Conservation (phyloP, 2,888 invertebrate genomes). For the Diarsia rubi region DNA sequence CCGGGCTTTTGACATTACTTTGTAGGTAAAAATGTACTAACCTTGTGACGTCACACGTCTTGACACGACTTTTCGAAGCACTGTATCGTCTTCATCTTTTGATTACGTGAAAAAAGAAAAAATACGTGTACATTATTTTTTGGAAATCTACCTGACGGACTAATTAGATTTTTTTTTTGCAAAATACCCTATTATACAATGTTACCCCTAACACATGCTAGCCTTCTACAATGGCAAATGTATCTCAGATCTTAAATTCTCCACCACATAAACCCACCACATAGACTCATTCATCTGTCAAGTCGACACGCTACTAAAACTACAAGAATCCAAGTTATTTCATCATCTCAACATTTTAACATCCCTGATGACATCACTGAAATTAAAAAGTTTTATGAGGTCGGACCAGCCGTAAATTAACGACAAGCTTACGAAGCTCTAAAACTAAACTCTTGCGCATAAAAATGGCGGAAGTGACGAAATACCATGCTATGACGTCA, state of each 20-base stretch:
- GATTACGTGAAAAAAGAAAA: too few species aligned
- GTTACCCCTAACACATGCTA: not conserved
- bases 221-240: not conserved
- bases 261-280: conserved; percentile 14
- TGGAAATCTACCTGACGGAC: too few species aligned
- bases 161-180: too few species aligned
- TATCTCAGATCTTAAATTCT: not conserved
- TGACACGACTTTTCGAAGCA: too few species aligned
- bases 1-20: too few species aligned
- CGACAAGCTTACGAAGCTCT: conserved; percentile 57
- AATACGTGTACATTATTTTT: too few species aligned
- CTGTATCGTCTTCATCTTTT: too few species aligned
- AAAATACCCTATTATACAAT: too few species aligned
- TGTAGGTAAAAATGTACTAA: too few species aligned
- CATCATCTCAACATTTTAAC: conserved; percentile 37
- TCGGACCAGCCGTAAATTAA: conserved; percentile 52
- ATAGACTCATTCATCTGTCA: conserved; percentile 34
- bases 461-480: conserved; percentile 67
- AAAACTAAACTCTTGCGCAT: conserved; percentile 67
- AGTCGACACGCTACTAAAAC: conserved; percentile 14
- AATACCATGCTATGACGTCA: conserved; percentile 59
- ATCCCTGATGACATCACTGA: conserved; percentile 39
- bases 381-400: conserved; percentile 61
- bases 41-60: too few species aligned
- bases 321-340: conserved; percentile 30